Base-by-base conservation (phyloP, 37 sponge, comb jelly and placozoan species). In the Haliclona indistincta region DNA sequence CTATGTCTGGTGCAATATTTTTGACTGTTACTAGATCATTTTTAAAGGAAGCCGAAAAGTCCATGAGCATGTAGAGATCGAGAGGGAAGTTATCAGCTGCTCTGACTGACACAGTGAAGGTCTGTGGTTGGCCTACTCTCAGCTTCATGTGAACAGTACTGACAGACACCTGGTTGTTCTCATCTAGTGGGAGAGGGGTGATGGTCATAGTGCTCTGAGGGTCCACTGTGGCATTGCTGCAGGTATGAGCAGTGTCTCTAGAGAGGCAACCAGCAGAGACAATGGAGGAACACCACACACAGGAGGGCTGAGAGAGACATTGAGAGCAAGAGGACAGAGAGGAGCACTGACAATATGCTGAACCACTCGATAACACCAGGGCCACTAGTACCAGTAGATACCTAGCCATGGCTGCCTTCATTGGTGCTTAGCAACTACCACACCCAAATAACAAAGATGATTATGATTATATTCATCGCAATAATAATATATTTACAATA, bases 11-110 rank as follows among this genome's bases (percentile, higher is more conserved):
- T 30, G 86, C 49, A 20, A 85, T 20, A 32, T 36, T 47, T 55
- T 85, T 44, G 7, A 85, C 53, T n/a, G 64, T 36, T 10, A 0
- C 20, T 8, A 85, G 58, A 51, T 64, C 79, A 1, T 35, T 56
- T 11, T 2, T 3, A 77, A 85, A 77, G 68, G 79, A 71, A 35
- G 35, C 28, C 4, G 79, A 78, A 20, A 85, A 67, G 53, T 85
- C 86, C 74, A 85, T 85, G 67, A 85, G 51, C 17, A 78, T 64
- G 70, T 85, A 85, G 26, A 85, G 68, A 54, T 85, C 86, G 22
- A 85, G 79, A 17, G 86, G 86, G 19, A 63, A 29, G 54, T 81
- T 71, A 17, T 30, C 29, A 19, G 40, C 43, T 8, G 76, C 26
- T 10, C 41, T 54, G 8, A 83, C 69, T 10, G 23, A 34, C 0